Evolutionary conservation across 2,113 vertebrate species (phyloP), one percentile per base, ranked within the genome.

Genomic region (Pseudorasbora parva): DNA sequence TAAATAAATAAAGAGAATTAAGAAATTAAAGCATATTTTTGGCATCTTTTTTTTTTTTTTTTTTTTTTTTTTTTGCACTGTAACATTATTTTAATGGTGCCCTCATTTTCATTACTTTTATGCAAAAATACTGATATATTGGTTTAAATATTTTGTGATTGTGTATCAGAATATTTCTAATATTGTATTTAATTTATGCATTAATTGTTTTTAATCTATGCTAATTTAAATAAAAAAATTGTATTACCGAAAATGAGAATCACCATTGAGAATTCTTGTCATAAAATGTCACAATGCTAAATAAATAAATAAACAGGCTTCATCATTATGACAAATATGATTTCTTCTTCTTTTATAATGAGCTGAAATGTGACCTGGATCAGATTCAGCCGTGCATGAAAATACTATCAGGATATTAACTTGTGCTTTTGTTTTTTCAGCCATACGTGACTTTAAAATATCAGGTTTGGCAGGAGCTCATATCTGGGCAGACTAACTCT

Each of bases 341-440:
- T 79, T 27, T 66, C 17, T 79, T 64, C 71, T 74, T 73, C 10
- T 78, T 49, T 79, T 27, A 51, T 66, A 19, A 51, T 19, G 43
- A 47, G 23, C 8, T 49, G 49, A 49, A 51, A 21, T 66, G 43
- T 64, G 60, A 49, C 59, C 59, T 30, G 59, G 23, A 49, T 74
- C 25, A 19, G 72, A 62, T 66, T 49, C 43, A 66, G 8, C 15
- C 43, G 17, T 30, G 23, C 59, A 49, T 79, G 77, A 78, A 79
- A 49, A 79, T 47, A 79, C 71, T 19, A 66, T 66, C 57, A 79
- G 77, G 43, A 66, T 66, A 79, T 79, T 79, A 66, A 79, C 66
- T 25, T 79, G 59, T 49, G 57, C 23, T 66, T 30, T 79, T 79
- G 77, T 79, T 45, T 79, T 79, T 79, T 47, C 10, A 49, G 57